These are phyloP conservation scores for Chauna torquata DNA, from an alignment of 2,113 vertebrate species.

Conservation along the genomic window DNA sequence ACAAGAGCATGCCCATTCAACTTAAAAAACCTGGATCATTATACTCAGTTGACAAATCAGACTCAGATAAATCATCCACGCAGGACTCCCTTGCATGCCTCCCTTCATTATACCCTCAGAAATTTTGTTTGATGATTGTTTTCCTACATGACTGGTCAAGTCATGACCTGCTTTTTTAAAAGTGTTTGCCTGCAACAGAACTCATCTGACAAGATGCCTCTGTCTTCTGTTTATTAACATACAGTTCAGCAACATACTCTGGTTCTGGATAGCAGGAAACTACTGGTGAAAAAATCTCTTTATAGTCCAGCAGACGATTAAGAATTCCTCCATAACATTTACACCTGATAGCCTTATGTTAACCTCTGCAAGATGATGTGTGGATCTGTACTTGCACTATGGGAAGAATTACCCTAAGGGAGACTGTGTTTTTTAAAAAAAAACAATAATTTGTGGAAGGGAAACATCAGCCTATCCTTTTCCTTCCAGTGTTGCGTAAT, in stretches of 20 bases:
- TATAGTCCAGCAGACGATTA: background rate
- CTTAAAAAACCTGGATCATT: background rate
- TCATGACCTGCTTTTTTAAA: background rate
- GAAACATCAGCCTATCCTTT: background rate
- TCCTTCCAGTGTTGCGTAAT: background rate
- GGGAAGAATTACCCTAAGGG: background rate
- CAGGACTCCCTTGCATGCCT: background rate
- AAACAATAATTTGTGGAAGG: background rate
- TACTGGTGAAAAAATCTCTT: background rate
- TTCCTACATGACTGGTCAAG: conserved; percentile 20
- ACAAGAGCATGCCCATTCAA: background rate
- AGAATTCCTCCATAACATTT: background rate
- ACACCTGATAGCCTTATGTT: background rate
- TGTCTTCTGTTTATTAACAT: background rate
- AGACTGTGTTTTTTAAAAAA: background rate
- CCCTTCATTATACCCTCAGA: background rate
- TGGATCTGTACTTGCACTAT: background rate
- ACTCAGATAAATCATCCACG: background rate
- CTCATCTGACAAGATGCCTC: background rate
- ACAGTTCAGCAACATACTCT: background rate
- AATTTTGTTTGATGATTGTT: background rate
- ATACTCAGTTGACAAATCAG: background rate
- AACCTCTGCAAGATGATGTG: fast-evolving
- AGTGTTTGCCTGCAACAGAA: background rate
- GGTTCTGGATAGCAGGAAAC: background rate